Evolutionary conservation across 2,888 invertebrate species (phyloP), one percentile per base, ranked within the genome.

Genomic region (Tuta absoluta): DNA sequence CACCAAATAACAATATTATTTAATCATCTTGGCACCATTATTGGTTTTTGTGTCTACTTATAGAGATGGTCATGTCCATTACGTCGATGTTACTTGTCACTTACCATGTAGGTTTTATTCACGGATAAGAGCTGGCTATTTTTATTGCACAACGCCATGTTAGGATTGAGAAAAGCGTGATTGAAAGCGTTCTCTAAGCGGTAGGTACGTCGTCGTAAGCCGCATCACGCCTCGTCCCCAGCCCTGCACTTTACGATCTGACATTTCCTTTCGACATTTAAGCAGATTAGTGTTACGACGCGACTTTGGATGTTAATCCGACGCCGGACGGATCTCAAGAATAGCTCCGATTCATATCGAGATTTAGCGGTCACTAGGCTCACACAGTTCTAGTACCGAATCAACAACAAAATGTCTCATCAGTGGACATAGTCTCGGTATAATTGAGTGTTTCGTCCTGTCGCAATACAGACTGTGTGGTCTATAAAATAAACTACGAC

Each of bases 191-290:
- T 75, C 72, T 80, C 81, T 82, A 80, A 82, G 84, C 81, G 84
- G 85, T 83, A 81, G 84, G 85, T 83, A 79, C 74, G 74, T 70
- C 76, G 78, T 70, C 71, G 79, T 88, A 89, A 89, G 85, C 87
- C 85, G 76, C 86, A 82, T 85, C 87, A 85, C 79, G 78, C 78
- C 68, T 75, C 76, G 79, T 77, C 81, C 80, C 72, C 78, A 77
- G 84, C 86, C 84, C 87, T 87, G 86, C 83, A 85, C 84, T 82
- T 88, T 88, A 87, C 91, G 89, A 92, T 91, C 92, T 87, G 92
- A 92, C 92, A 86, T 92, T 91, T 92, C 91, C 92, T 91, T 86
- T 89, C 87, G 91, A 90, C 91, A 88, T 91, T 89, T 86, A 88
- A 91, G 88, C 86, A 91, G 91, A 91, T 91, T 90, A 91, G 86